phyloP scores from a whole-genome alignment of 2,888 invertebrate species.

The Seladonia tumulorum region DNA sequence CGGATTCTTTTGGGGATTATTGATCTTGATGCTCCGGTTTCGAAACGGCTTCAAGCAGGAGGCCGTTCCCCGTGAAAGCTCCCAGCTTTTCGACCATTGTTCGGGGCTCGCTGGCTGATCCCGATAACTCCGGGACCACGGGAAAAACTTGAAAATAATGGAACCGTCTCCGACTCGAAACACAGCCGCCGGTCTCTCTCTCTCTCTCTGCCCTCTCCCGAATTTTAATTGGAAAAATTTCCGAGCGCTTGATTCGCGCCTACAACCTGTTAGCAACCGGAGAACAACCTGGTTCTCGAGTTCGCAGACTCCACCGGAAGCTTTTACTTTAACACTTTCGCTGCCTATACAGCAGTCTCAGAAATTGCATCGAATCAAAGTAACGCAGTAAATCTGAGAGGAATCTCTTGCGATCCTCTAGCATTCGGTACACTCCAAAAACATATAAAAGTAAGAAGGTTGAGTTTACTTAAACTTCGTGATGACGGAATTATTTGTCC shows the following conservation, averaged over 20 bases:
- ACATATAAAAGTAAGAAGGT: no score
- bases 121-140: conserved; percentile 1
- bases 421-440: no score
- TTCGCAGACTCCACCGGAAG: background rate
- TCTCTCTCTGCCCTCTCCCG: background rate
- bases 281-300: background rate
- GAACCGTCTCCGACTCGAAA: conserved; percentile 1
- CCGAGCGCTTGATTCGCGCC: background rate
- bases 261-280: background rate
- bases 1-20: conserved; percentile 53
- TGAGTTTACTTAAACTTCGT: no score
- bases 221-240: background rate
- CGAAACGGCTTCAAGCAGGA: conserved; percentile 8
- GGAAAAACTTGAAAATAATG: background rate
- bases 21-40: conserved; percentile 49
- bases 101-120: background rate
- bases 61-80: conserved; percentile 22
- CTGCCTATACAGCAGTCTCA: background rate
- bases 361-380: background rate
- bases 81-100: conserved; percentile 2
- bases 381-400: background rate
- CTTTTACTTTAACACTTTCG: background rate
- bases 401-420: no score
- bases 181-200: background rate
- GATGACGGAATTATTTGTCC: no score